Conservation (phyloP, 2,888 invertebrate genomes). For the Oligia strigilis region DNA sequence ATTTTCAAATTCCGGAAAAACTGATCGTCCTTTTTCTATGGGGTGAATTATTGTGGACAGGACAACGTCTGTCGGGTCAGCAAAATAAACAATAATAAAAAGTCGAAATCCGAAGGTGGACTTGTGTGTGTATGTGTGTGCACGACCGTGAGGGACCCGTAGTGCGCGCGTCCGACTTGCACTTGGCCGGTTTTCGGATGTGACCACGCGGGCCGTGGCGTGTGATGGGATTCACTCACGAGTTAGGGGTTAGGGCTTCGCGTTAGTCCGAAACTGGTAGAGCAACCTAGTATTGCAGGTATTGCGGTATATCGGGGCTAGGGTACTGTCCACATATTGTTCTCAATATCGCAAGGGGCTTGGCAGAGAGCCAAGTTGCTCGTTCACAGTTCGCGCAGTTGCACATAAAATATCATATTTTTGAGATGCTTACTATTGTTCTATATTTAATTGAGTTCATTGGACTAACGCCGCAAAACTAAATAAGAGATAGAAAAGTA, state of each 20-base stretch:
- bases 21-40: background rate
- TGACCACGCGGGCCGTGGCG: background rate
- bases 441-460: conserved; percentile 49
- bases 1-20: background rate
- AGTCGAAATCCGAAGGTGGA: background rate
- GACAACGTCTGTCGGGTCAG: background rate
- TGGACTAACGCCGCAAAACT: conserved; percentile 39
- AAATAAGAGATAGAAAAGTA: conserved; percentile 10
- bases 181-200: background rate
- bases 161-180: background rate
- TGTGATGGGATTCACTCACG: background rate
- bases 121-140: too few relatives aligned
- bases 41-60: background rate
- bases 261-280: background rate
- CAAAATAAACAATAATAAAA: background rate
- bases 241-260: background rate
- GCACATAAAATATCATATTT: conserved; percentile 55
- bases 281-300: background rate
- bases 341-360: conserved; percentile 43
- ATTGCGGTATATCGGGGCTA: conserved; percentile 5
- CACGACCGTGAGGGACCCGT: background rate
- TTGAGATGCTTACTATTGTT: conserved; percentile 39
- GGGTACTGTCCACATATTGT: conserved; percentile 18
- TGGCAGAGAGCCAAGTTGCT: conserved; percentile 51
- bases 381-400: conserved; percentile 38